phyloP scores from a whole-genome alignment of 2,888 invertebrate species.

The Cynaeus angustus region DNA sequence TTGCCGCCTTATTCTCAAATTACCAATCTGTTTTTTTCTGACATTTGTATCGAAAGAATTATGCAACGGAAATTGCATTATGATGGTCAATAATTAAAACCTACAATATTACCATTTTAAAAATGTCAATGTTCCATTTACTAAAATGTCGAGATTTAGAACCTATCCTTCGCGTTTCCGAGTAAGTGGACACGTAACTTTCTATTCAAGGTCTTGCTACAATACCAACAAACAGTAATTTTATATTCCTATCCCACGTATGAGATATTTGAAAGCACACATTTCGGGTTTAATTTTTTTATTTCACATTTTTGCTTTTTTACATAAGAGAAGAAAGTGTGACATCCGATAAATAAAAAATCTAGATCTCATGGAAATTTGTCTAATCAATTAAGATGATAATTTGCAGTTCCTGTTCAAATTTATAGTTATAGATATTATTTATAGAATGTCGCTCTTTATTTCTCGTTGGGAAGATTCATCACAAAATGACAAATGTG shows the following conservation, averaged over 20 bases:
- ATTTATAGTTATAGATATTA: too few relatives aligned
- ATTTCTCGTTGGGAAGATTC: not conserved
- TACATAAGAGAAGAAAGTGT: constrained; percentile 34
- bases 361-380: constrained; percentile 6
- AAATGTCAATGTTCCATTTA: constrained; percentile 35
- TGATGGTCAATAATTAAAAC: constrained; percentile 39
- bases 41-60: constrained; percentile 21
- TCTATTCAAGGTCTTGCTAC: constrained; percentile 5
- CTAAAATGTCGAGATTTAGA: constrained; percentile 13
- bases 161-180: constrained; percentile 2
- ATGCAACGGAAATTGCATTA: constrained; percentile 23
- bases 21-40: constrained; percentile 10
- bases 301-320: constrained; percentile 16
- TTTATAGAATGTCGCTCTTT: not conserved
- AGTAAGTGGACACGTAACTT: constrained; percentile 1
- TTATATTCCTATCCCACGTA: not conserved
- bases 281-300: not conserved
- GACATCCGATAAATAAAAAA: constrained; percentile 1
- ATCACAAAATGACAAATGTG: constrained; percentile 9
- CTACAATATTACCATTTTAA: constrained; percentile 38
- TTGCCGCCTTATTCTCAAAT: constrained; percentile 4
- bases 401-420: not conserved
- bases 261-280: not conserved
- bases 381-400: constrained; percentile 14
- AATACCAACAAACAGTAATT: constrained; percentile 3